Evolutionary conservation across 2,113 vertebrate genomes (phyloP).

Genomic region (Phocoena sinus): DNA sequence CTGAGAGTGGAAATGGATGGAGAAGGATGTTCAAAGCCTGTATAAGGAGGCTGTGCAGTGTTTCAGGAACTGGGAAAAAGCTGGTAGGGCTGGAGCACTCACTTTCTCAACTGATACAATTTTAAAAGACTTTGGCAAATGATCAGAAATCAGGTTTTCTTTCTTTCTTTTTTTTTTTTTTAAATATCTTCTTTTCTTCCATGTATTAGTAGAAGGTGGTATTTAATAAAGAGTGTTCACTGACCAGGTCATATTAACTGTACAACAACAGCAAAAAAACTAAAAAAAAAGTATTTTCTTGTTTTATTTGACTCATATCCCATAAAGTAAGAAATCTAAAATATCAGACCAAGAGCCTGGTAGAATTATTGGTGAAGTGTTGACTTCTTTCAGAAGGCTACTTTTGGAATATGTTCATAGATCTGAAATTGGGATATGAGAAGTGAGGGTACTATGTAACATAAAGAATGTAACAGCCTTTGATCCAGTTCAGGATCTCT

Average conservation of each 20-base stretch:
- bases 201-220: neutral
- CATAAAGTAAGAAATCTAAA: neutral
- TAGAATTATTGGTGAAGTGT: neutral
- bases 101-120: neutral
- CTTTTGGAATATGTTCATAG: conserved; percentile 8
- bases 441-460: neutral
- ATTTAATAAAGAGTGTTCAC: neutral
- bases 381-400: neutral
- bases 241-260: neutral
- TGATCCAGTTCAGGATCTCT: neutral
- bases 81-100: neutral
- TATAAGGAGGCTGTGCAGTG: neutral
- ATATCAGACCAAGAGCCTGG: neutral
- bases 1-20: neutral
- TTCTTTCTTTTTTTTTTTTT: neutral
- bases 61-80: neutral
- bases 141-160: neutral
- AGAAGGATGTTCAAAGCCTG: neutral
- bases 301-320: neutral
- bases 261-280: neutral
- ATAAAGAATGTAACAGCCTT: neutral
- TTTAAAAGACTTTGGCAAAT: neutral
- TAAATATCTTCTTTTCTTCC: neutral
- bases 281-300: neutral
- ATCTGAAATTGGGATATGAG: neutral